Conservation (phyloP, 2,113 vertebrate genomes). For the Saccopteryx bilineata region DNA sequence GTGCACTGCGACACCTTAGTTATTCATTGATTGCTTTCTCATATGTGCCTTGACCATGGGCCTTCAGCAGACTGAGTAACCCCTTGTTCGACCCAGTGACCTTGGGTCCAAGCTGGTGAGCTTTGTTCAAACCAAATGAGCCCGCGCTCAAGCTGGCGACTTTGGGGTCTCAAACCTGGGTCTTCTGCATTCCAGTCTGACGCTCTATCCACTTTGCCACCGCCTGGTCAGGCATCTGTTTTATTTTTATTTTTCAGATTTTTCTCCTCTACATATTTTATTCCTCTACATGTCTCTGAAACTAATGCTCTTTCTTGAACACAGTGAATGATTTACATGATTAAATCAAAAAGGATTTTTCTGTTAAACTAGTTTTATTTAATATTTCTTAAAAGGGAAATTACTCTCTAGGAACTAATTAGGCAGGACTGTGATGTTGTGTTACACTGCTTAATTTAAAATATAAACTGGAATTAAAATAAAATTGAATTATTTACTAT, state of each 20-base stretch:
- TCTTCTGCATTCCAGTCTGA: too few species aligned
- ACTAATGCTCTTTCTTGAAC: not conserved
- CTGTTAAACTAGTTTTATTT: not conserved
- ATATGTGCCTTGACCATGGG: too few species aligned
- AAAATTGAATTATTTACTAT: conserved; percentile 20
- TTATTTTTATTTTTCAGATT: conserved; percentile 12
- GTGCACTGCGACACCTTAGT: too few species aligned
- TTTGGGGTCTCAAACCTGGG: too few species aligned
- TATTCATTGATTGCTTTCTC: too few species aligned
- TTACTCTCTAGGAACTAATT: not conserved
- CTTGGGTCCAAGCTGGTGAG: too few species aligned
- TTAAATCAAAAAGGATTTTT: not conserved
- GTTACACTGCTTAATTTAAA: not conserved
- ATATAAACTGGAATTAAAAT: not conserved
- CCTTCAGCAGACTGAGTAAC: too few species aligned
- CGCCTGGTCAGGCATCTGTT: not conserved
- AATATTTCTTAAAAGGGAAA: not conserved
- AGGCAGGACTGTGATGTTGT: not conserved
- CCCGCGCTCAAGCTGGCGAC: too few species aligned
- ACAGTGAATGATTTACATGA: not conserved
- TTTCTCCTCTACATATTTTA: not conserved
- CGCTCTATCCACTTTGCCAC: too few species aligned
- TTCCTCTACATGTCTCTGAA: not conserved
- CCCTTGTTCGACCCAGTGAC: too few species aligned
- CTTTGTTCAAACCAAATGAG: too few species aligned